Base-by-base conservation (phyloP, 2,113 vertebrate species). In the Sterrhoptilus dennistouni region DNA sequence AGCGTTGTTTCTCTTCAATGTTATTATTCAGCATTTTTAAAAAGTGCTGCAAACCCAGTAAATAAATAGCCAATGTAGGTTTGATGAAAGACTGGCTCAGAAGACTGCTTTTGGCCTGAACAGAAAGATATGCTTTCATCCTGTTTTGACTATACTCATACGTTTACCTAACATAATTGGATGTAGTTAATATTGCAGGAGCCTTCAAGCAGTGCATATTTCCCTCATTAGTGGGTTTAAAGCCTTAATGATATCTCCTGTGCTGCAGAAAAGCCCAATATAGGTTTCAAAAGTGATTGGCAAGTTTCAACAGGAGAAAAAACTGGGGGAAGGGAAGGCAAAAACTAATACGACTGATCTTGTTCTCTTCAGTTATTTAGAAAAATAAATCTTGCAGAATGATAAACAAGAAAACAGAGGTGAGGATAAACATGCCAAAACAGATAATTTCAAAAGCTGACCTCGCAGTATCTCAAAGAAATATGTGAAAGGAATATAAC, bases 181-280 rank as follows among this genome's bases (percentile, higher is more conserved):
- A 97, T 92, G 95, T 96, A 94, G 95, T 97, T 97, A 97, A 96
- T 97, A 97, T 95, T 97, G 96, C 96, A 97, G 95, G 86, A 96
- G 96, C 96, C 96, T 97, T 95, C 96, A 97, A 97, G 96, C 96
- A 95, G 96, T 3, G 72, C 93, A 89, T 93, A 96, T 94, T 96
- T 96, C 95, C 92, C 93, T 97, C 92, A 96, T 96, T 97, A 97
- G 96, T 78, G 90, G 79, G 90, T 96, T 95, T 97, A 97, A 96
- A 95, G 95, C 88, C 92, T 96, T 97, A 96, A 97, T 95, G 93
- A 93, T 96, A 96, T 95, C 96, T 97, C 90, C 90, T 89, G 79
- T 33, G 56, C 88, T 92, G 93, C 92, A 95, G 95, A 94, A 96
- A 96, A 96, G 88, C 76, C 86, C 79, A 92, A 2, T 38, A 40